Evolutionary conservation across 2,113 vertebrate species (phyloP).

Genomic region (Xiphophorus couchianus): DNA sequence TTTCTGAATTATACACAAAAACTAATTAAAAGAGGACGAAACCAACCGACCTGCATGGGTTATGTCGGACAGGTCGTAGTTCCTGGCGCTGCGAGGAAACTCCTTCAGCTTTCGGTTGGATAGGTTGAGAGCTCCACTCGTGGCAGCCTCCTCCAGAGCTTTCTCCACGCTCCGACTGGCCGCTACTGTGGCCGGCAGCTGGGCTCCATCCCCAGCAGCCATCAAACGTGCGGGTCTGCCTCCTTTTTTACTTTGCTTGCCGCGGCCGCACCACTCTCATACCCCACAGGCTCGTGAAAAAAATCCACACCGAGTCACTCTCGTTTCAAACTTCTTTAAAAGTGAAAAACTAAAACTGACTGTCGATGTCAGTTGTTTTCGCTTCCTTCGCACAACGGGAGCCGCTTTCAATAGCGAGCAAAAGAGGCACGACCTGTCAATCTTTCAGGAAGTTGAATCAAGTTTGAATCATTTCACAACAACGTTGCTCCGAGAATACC

Average conservation of each 20-base stretch:
- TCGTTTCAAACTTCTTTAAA: background rate
- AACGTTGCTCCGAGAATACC: background rate
- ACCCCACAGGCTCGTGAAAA: background rate
- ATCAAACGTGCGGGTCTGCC: constrained; percentile 71
- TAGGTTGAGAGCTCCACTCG: constrained; percentile 87
- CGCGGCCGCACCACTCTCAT: constrained; percentile 52
- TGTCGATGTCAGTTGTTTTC: background rate
- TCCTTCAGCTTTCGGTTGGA: constrained; percentile 88
- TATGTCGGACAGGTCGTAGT: constrained; percentile 91
- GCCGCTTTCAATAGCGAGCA: constrained; percentile 18
- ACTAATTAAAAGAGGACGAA: background rate
- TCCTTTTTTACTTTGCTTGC: constrained; percentile 54
- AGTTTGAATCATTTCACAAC: background rate
- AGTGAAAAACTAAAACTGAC: constrained; percentile 16
- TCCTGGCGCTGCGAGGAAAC: constrained; percentile 86
- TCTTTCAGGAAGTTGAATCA: constrained; percentile 63
- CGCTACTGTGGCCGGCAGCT: constrained; percentile 82
- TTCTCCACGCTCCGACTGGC: constrained; percentile 89
- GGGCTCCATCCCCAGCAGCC: constrained; percentile 86
- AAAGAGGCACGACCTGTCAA: constrained; percentile 71
- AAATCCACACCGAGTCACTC: constrained; percentile 3
- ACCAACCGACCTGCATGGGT: constrained; percentile 85
- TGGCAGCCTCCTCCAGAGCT: constrained; percentile 89
- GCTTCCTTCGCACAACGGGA: constrained; percentile 20
- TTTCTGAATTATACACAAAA: too few relatives aligned